These are phyloP conservation scores for Harpalus rufipes DNA, from an alignment of 2,888 invertebrate genomes.

Conservation along the genomic window DNA sequence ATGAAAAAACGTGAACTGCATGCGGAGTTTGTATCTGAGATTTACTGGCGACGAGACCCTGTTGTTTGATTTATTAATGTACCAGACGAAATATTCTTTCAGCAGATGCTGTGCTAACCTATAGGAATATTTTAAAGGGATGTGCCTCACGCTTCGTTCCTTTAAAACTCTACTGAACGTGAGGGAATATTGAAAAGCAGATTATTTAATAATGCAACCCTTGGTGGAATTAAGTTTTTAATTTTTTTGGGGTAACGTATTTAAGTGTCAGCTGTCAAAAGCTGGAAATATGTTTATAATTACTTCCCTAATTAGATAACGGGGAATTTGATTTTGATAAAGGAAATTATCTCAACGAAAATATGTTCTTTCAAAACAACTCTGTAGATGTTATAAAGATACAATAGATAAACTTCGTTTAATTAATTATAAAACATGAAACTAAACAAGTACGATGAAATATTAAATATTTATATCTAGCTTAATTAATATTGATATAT, in stretches of 20 bases:
- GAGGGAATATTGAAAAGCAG: conserved; percentile 29
- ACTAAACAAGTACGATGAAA: too few relatives aligned
- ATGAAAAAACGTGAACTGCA: conserved; percentile 45
- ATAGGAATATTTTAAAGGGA: conserved; percentile 42
- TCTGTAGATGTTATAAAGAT: too few relatives aligned
- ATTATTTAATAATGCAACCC: conserved; percentile 26
- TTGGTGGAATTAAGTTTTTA: conserved; percentile 2
- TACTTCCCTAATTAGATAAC: background rate
- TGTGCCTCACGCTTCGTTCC: conserved; percentile 8
- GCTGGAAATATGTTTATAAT: background rate
- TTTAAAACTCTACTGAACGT: conserved; percentile 3
- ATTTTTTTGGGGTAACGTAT: background rate
- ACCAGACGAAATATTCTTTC: conserved; percentile 50
- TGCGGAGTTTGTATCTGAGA: conserved; percentile 19
- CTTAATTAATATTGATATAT: too few relatives aligned
- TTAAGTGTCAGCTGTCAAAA: background rate
- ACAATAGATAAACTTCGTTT: too few relatives aligned
- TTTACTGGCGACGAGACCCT: conserved; percentile 37
- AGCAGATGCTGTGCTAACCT: conserved; percentile 37
- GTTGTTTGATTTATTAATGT: conserved; percentile 58
- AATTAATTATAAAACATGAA: too few relatives aligned
- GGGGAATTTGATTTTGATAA: background rate
- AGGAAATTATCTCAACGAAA: background rate
- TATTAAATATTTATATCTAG: too few relatives aligned
- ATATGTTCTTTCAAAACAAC: background rate